Evolutionary conservation across 2,888 invertebrate species (phyloP), one percentile per base, ranked within the genome.

Genomic region (Chloroclysta siterata): DNA sequence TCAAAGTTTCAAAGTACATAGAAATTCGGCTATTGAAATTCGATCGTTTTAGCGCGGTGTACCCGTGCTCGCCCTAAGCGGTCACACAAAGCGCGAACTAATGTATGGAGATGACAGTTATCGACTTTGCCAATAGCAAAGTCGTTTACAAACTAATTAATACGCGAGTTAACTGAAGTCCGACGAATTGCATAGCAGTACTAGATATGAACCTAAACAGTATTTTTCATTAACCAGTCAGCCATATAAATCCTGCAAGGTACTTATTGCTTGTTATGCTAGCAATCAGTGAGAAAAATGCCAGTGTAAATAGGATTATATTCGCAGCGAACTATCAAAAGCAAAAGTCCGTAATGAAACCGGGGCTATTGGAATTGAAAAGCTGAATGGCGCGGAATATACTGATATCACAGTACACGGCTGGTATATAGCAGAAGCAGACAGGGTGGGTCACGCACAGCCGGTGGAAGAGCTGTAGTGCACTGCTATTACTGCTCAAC

Each of bases 331-430:
- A 51, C 55, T 28, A 55, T 55, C 51, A 55, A 47, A 59, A 60
- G 52, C 59, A 55, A 64, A 55, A 44, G 63, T 59, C 29, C 59
- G 48, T 48, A 54, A 62, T 62, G 42, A 58, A 63, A 57, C 60
- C 53, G 60, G 54, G 29, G 36, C 51, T 50, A 66, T 63, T 60
- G 63, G 53, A 48, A 66, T 55, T 56, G 66, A 62, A 66, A 66
- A 56, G 56, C 59, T 66, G 58, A 51, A 59, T 55, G 28, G 57
- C 41, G 22, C 50, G 42, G 13, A 41, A 50, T 50, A 57, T 50
- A 50, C 56, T 47, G 46, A 54, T 28, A 47, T 6, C 7, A 5
- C 33, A 33, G 33, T 33, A 33, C 33, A 33, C 33, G 33, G 33
- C 33, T 33, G 33, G 33, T 17, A 46, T 46, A 46, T 46, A 17